A percentile compares a stretch with the other conserved stretches of the same genome.
phyloP scores from a whole-genome alignment of 2,113 vertebrate species.

The Ailuropoda melanoleuca region DNA sequence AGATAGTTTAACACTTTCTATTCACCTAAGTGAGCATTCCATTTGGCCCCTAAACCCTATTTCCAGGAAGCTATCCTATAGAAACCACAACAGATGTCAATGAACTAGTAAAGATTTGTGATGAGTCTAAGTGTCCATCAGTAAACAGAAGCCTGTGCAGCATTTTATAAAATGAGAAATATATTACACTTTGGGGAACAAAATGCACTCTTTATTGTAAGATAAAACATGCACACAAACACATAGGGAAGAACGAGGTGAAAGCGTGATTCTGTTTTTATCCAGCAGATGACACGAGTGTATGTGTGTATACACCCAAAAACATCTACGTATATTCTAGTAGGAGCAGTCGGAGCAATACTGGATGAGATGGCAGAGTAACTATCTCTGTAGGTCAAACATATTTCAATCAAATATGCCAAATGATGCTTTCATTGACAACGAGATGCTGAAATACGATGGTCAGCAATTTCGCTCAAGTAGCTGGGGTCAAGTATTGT shows the following conservation, averaged over 20 bases:
- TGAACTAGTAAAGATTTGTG: background rate
- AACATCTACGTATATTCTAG: background rate
- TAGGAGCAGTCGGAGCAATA: background rate
- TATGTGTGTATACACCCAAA: too few species aligned
- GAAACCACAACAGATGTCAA: background rate
- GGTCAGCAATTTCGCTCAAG: background rate
- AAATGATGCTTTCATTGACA: background rate
- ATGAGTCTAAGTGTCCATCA: background rate
- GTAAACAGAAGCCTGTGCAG: background rate
- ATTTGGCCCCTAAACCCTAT: background rate
- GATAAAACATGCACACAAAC: background rate
- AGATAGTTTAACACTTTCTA: background rate
- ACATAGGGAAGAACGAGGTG: background rate
- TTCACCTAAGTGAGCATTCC: background rate
- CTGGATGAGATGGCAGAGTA: background rate
- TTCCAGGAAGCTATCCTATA: background rate
- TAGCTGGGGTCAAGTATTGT: accelerated
- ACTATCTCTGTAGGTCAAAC: accelerated
- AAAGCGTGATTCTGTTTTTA: background rate
- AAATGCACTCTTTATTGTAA: background rate
- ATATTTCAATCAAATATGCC: background rate
- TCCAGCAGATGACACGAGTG: accelerated
- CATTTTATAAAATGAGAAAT: background rate
- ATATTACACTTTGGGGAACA: background rate
- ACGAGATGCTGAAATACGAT: background rate